Conservation (phyloP, 2,797 vertebrate genomes). For the Loriculus beryllinus region DNA sequence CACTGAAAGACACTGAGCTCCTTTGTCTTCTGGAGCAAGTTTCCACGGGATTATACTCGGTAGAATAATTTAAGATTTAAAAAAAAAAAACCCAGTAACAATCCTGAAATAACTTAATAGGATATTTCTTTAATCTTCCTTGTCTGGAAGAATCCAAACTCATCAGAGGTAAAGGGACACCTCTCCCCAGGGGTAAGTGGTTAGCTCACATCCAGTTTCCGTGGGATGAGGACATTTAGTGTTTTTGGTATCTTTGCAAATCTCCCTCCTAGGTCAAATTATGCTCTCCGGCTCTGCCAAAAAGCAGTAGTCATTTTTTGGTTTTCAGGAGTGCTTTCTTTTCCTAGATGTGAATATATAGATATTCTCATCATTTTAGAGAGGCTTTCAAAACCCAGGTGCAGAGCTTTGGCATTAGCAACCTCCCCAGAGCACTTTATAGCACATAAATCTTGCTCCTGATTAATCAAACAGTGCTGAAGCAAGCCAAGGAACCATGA, state of each 20-base stretch:
- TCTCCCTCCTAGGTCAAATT: conserved; percentile 13
- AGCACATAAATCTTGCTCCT: conserved; percentile 55
- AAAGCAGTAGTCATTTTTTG: conserved; percentile 34
- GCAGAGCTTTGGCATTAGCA: conserved; percentile 54
- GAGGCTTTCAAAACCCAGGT: conserved; percentile 58
- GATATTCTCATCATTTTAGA: conserved; percentile 39
- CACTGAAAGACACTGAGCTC: background rate
- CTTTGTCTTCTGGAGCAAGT: background rate
- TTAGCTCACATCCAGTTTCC: background rate
- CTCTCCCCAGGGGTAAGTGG: background rate
- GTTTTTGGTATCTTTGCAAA: background rate
- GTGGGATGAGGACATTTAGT: background rate
- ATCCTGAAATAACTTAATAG: background rate
- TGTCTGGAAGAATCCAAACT: background rate
- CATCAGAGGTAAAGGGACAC: background rate
- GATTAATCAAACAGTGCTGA: conserved; percentile 39
- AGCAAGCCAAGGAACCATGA: conserved; percentile 39
- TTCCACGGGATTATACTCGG: background rate
- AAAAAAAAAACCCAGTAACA: background rate
- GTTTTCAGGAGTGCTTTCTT: background rate
- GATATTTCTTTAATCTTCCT: conserved; percentile 8
- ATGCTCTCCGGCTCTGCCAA: background rate
- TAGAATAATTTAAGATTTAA: conserved; percentile 24
- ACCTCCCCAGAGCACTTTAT: conserved; percentile 49
- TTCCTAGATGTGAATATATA: conserved; percentile 21